Evolutionary conservation across 2,888 invertebrate species (phyloP).

Genomic region (Antitype chi): DNA sequence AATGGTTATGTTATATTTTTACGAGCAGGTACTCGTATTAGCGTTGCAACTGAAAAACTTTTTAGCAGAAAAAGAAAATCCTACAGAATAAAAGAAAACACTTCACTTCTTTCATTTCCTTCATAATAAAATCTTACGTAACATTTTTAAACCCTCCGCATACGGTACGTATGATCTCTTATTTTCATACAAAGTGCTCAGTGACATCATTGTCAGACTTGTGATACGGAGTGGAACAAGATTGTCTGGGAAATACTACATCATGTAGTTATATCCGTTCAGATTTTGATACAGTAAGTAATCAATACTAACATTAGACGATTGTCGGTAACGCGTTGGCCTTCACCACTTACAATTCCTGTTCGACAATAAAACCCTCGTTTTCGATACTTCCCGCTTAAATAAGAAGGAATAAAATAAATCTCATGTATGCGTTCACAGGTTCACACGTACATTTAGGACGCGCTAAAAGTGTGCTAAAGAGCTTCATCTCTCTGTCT

Average conservation of each 20-base stretch:
- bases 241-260: constrained; percentile 31
- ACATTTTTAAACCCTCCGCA: constrained; percentile 57
- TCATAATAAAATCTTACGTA: constrained; percentile 58
- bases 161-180: constrained; percentile 57
- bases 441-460: constrained; percentile 62
- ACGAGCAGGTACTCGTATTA: constrained; percentile 6
- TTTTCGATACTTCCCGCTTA: constrained; percentile 35
- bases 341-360: constrained; percentile 25
- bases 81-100: constrained; percentile 30
- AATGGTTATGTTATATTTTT: constrained; percentile 29
- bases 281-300: constrained; percentile 33
- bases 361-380: constrained; percentile 49
- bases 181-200: constrained; percentile 61
- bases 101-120: constrained; percentile 53
- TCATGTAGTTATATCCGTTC: constrained; percentile 27
- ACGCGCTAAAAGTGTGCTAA: constrained; percentile 72
- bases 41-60: constrained; percentile 21
- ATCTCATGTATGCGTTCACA: constrained; percentile 57
- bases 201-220: constrained; percentile 53
- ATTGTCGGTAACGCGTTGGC: constrained; percentile 21
- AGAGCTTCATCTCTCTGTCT: constrained; percentile 74
- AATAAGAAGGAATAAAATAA: constrained; percentile 58
- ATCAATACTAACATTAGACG: constrained; percentile 37
- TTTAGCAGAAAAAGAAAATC: constrained; percentile 27
- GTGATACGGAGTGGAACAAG: constrained; percentile 39